Evolutionary conservation across 2,888 invertebrate species (phyloP).

Genomic region (Linyphia triangularis): DNA sequence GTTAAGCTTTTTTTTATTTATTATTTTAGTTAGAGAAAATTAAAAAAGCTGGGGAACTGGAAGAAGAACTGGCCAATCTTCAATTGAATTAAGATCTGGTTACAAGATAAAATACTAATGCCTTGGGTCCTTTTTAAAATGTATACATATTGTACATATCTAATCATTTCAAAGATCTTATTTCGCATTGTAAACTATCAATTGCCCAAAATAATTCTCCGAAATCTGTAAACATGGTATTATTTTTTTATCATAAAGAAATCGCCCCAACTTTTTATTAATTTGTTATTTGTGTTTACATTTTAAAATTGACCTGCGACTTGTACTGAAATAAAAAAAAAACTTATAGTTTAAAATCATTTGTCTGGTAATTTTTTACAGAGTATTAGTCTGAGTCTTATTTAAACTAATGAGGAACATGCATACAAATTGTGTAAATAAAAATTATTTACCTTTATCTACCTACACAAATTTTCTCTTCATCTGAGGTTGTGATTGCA

Average conservation of each 20-base stretch:
- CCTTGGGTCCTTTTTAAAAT: constrained; percentile 3
- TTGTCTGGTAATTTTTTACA: no score
- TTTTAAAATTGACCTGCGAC: background rate
- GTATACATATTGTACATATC: background rate
- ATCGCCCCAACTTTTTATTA: no score
- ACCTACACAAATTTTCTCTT: no score
- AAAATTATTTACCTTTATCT: no score
- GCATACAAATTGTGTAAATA: no score
- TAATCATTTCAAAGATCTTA: background rate
- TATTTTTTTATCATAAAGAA: background rate
- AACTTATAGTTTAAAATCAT: no score
- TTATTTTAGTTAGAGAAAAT: constrained; percentile 58
- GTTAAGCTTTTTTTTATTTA: background rate
- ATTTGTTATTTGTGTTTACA: background rate
- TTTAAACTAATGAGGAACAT: no score
- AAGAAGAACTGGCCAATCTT: constrained; percentile 52
- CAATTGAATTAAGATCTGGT: constrained; percentile 25
- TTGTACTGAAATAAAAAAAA: background rate
- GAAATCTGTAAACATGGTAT: background rate
- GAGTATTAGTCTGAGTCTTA: no score
- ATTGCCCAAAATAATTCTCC: background rate
- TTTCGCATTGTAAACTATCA: background rate
- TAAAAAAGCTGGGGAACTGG: constrained; percentile 57
- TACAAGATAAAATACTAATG: background rate
- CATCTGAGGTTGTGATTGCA: no score